Percentiles rank a stretch among this genome's conserved stretches.
phyloP scores from a whole-genome alignment of 1,140 invertebrate genomes.

The Macrostomum lignano region DNA sequence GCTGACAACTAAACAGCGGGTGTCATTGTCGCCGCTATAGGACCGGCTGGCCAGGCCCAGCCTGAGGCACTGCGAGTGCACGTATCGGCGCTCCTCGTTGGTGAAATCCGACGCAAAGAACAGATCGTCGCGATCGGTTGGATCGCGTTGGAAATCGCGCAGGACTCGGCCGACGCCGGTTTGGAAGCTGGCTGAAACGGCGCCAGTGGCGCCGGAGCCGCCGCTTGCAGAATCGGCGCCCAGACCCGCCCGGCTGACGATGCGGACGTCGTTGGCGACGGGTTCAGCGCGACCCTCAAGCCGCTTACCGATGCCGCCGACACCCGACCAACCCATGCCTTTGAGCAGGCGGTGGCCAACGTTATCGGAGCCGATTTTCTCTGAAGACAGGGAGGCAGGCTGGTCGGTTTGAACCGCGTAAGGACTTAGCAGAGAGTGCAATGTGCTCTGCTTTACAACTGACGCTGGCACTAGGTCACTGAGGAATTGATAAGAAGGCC shows the following conservation, averaged over 20 bases:
- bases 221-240: too few species aligned
- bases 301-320: slow-evolving; percentile 42
- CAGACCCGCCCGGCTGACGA: slow-evolving; percentile 15
- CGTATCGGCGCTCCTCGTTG: slow-evolving; percentile 38
- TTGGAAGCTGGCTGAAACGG: slow-evolving; percentile 11
- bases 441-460: too few species aligned
- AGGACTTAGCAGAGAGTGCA: too few species aligned
- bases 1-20: too few species aligned
- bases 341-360: slow-evolving; percentile 42
- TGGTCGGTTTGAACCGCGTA: too few species aligned
- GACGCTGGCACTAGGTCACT: too few species aligned
- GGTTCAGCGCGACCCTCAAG: slow-evolving; percentile 38
- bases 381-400: too few species aligned
- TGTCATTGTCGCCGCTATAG: slow-evolving; percentile 28
- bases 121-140: slow-evolving; percentile 28
- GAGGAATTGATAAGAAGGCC: too few species aligned
- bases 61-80: slow-evolving; percentile 31
- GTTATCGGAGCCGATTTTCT: slow-evolving; percentile 28
- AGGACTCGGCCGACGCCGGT: slow-evolving; percentile 10
- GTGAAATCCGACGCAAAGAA: slow-evolving; percentile 40
- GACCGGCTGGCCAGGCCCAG: slow-evolving; percentile 33
- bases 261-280: slow-evolving; percentile 17
- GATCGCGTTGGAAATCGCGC: slow-evolving; percentile 12
- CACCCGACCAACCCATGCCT: slow-evolving; percentile 49
- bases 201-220: too few species aligned